Evolutionary conservation across 1,140 invertebrate species (phyloP).

Genomic region (Pseudomyrmex cubaensis): DNA sequence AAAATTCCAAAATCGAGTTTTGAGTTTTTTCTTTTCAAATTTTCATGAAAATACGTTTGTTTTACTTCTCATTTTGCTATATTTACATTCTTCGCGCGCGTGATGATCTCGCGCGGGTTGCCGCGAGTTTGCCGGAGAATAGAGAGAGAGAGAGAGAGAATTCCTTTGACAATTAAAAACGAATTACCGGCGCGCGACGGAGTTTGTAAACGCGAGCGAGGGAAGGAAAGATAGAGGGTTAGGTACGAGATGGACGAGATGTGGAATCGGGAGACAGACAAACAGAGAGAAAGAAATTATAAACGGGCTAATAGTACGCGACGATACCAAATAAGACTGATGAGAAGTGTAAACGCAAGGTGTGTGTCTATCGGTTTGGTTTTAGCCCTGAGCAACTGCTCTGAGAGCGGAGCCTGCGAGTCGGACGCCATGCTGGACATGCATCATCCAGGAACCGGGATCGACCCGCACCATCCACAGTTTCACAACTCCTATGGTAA

Average conservation of each 20-base stretch:
- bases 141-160: neutral
- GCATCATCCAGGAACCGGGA: slow-evolving; percentile 83
- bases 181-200: slow-evolving; percentile 11
- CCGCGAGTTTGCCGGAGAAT: neutral
- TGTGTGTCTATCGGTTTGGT: slow-evolving; percentile 86
- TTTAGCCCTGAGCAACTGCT: slow-evolving; percentile 86
- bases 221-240: slow-evolving; percentile 40
- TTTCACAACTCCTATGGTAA: slow-evolving; percentile 86
- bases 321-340: slow-evolving; percentile 76
- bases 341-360: slow-evolving; percentile 84
- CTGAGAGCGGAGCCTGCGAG: slow-evolving; percentile 83
- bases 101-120: no score
- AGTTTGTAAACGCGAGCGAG: slow-evolving; percentile 31
- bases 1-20: neutral
- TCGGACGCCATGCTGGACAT: slow-evolving; percentile 84
- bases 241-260: slow-evolving; percentile 54
- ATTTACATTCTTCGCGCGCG: neutral
- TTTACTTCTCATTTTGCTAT: slow-evolving; percentile 10
- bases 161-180: slow-evolving; percentile 4
- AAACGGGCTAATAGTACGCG: slow-evolving; percentile 68
- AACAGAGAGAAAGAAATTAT: slow-evolving; percentile 58
- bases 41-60: neutral
- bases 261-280: slow-evolving; percentile 60
- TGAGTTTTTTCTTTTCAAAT: neutral
- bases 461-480: slow-evolving; percentile 84